Percentiles rank a stretch among this genome's conserved stretches.
phyloP scores from a whole-genome alignment of 1,140 invertebrate genomes.

The Dreissena polymorpha region DNA sequence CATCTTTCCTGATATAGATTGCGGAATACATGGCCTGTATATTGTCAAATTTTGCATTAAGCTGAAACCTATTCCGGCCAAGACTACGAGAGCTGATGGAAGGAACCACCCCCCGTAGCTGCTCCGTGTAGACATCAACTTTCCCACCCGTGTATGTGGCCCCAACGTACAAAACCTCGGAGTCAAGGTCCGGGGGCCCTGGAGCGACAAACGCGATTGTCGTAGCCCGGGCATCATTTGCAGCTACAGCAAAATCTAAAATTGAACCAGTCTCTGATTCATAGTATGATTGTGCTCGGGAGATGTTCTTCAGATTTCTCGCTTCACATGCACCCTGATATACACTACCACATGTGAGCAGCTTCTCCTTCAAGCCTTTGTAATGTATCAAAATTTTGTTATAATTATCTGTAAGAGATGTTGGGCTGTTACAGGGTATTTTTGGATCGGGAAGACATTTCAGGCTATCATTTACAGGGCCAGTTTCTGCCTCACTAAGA shows the following conservation, averaged over 20 bases:
- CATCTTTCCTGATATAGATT: constrained; percentile 63
- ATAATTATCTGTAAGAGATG: constrained; percentile 89
- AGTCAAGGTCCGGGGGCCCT: constrained; percentile 73
- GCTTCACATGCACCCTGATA: constrained; percentile 94
- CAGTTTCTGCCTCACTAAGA: constrained; percentile 88
- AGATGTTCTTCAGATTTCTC: constrained; percentile 93
- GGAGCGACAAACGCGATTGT: constrained; percentile 98
- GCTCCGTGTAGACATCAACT: constrained; percentile 13
- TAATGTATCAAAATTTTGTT: constrained; percentile 98
- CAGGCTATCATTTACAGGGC: constrained; percentile 68
- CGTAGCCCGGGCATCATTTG: constrained; percentile 95
- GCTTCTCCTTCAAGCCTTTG: constrained; percentile 88
- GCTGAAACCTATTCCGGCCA: constrained; percentile 57
- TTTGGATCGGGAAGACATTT: constrained; percentile 62
- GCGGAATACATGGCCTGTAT: constrained; percentile 62
- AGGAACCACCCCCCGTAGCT: constrained; percentile 42
- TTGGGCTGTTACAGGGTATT: constrained; percentile 30
- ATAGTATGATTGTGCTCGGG: constrained; percentile 88
- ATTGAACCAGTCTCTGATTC: constrained; percentile 80
- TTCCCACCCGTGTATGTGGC: constrained; percentile 63
- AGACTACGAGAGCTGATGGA: constrained; percentile 66
- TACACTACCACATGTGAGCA: constrained; percentile 95
- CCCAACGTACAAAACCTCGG: constrained; percentile 68
- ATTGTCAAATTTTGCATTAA: constrained; percentile 57
- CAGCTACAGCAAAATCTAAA: constrained; percentile 86